Evolutionary conservation across 1,140 invertebrate genomes (phyloP).

Genomic region (Lordiphosa mommai): DNA sequence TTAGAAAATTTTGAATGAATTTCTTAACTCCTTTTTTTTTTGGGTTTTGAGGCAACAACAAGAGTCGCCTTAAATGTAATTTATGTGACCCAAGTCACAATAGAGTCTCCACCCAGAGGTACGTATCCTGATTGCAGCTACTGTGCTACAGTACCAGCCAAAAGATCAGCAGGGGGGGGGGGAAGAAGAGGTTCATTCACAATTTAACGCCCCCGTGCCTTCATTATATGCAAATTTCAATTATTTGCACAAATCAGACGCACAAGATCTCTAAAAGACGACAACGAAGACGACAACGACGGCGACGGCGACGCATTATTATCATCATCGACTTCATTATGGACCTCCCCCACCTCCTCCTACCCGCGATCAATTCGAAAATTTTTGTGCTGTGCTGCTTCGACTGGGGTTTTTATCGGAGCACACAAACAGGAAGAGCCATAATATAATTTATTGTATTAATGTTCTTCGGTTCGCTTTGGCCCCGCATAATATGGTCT

Average conservation of each 20-base stretch:
- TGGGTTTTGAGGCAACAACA: not conserved
- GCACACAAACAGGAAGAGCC: conserved; percentile 67
- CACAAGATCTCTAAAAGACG: conserved; percentile 48
- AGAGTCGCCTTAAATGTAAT: conserved; percentile 71
- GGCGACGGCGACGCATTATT: conserved; percentile 53
- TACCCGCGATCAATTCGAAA: conserved; percentile 29
- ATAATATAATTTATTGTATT: conserved; percentile 79
- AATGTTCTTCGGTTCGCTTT: conserved; percentile 44
- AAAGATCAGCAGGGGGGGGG: no score
- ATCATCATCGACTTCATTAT: conserved; percentile 52
- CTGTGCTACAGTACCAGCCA: conserved; percentile 32
- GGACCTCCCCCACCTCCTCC: not conserved
- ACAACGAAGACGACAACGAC: conserved; percentile 13
- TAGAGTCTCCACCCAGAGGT: conserved; percentile 38
- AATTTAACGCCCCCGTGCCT: conserved; percentile 42
- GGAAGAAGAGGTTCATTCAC: not conserved
- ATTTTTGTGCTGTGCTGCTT: conserved; percentile 36
- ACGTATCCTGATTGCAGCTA: conserved; percentile 65
- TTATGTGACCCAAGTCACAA: conserved; percentile 57
- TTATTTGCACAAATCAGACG: conserved; percentile 77
- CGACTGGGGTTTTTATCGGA: conserved; percentile 44
- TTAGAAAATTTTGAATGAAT: conserved; percentile 23
- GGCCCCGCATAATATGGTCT: conserved; percentile 54
- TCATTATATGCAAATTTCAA: conserved; percentile 78
- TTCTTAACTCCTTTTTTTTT: conserved; percentile 19